Base-by-base conservation (phyloP, 2,113 vertebrate species). In the Bujurquina vittata region DNA sequence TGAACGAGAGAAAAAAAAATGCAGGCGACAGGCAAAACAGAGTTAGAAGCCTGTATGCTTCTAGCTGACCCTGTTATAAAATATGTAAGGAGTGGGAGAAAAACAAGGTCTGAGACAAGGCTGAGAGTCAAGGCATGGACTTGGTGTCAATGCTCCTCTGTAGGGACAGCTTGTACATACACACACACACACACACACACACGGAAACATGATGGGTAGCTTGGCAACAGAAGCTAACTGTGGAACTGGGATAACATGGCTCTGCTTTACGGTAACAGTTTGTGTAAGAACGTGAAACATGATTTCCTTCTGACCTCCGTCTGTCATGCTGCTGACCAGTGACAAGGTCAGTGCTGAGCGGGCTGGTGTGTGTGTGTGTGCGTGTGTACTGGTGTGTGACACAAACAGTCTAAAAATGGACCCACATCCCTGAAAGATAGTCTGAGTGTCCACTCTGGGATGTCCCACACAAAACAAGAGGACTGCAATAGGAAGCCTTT, bases 321-420 rank as follows among this genome's bases (percentile, higher is more conserved):
- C 67, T 69, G 86, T 57, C 67, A 23, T 23, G 78, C 67, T 26
- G 33, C 82, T 20, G 73, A 84, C 79, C 78, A 76, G 22, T 52
- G 89, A 85, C 83, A 89, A 89, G 88, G 91, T 92, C 84, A 84
- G 26, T 17, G 87, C 77, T 74, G 85, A 85, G 84, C 15, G 4
- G 75, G 58, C 72, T 55, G 58, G n/a, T 69, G 72, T 63, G 63
- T 88, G 75, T 86, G 49, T 20, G n/a, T 79, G 65, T 85, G 85
- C 85, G 85, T 62, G 78, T 85, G 86, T 83, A 85, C 81, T 26
- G 81, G 69, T 79, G 79, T 86, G 84, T 88, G 84, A 89, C 87
- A 85, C 84, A 90, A 91, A 89, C 86, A 74, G 63, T 83, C 88
- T 91, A 91, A 92, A 94, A 93, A 89, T 88, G 89, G 85, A 69